These are phyloP conservation scores for Cephalotes varians DNA, from an alignment of 2,888 invertebrate species.

Conservation along the genomic window DNA sequence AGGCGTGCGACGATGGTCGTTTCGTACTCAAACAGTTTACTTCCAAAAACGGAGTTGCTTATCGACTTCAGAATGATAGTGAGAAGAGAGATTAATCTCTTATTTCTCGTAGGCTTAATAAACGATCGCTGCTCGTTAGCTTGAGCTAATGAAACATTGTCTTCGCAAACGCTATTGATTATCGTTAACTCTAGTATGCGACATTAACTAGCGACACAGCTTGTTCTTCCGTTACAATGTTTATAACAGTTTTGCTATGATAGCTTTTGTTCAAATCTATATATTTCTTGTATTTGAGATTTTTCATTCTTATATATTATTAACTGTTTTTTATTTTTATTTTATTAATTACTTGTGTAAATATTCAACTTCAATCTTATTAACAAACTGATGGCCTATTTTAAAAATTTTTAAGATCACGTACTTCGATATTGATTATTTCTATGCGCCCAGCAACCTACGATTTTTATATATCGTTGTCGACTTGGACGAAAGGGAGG, in stretches of 20 bases:
- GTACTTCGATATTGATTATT: neutral
- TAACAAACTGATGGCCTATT: neutral
- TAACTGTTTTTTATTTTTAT: neutral
- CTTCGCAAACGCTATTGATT: neutral
- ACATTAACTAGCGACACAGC: neutral
- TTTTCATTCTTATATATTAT: neutral
- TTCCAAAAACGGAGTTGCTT: slow-evolving; percentile 53
- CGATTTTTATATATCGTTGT: slow-evolving; percentile 59
- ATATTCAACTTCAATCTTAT: slow-evolving; percentile 1
- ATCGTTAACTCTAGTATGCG: neutral
- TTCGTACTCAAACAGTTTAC: slow-evolving; percentile 41
- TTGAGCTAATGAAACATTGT: slow-evolving; percentile 22
- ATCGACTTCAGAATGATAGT: slow-evolving; percentile 13
- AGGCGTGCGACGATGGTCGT: slow-evolving; percentile 37
- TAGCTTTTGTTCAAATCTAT: neutral
- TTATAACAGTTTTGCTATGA: neutral
- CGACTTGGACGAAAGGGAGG: slow-evolving; percentile 62
- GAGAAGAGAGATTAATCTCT: neutral
- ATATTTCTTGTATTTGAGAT: neutral
- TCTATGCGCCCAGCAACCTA: slow-evolving; percentile 22
- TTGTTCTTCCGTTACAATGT: neutral
- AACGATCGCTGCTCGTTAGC: neutral
- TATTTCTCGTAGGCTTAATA: slow-evolving; percentile 1
- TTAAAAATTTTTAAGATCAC: slow-evolving; percentile 1
- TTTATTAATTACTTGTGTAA: neutral